A percentile compares a stretch with the other conserved stretches of the same genome.
Conservation (phyloP, 2,797 vertebrate genomes). For the Parotocinclus haroldoi region DNA sequence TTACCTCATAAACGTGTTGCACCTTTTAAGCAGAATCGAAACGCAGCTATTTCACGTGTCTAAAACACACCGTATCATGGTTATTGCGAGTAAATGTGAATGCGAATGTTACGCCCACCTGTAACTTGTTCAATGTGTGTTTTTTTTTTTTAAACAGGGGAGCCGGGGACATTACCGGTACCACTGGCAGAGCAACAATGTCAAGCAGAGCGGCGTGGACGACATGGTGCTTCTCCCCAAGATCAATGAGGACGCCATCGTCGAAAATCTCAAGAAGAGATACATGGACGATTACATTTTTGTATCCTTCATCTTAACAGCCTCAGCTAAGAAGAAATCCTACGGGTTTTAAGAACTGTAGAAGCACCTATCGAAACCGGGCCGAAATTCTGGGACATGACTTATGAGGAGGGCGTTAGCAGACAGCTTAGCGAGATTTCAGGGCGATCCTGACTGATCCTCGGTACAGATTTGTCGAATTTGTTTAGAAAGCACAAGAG, state of each 20-base stretch:
- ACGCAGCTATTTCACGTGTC: too few species aligned
- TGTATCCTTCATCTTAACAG: slow-evolving; percentile 79
- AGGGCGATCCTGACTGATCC: too few species aligned
- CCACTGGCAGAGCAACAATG: slow-evolving; percentile 98
- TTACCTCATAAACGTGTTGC: too few species aligned
- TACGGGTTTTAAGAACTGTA: not conserved
- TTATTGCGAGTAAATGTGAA: not conserved
- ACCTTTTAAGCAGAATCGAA: too few species aligned
- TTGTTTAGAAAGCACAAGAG: slow-evolving; percentile 13
- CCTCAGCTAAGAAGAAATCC: not conserved
- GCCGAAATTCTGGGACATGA: too few species aligned
- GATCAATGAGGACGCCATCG: slow-evolving; percentile 91
- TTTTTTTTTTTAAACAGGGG: slow-evolving; percentile 72
- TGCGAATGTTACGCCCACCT: not conserved
- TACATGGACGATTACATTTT: slow-evolving; percentile 98
- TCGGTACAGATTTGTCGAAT: too few species aligned
- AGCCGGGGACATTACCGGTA: slow-evolving; percentile 95
- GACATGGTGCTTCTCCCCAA: slow-evolving; percentile 97
- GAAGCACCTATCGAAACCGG: too few species aligned
- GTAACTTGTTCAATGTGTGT: slow-evolving; percentile 43
- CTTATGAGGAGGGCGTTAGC: too few species aligned
- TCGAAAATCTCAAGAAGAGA: slow-evolving; percentile 93
- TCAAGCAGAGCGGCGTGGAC: slow-evolving; percentile 95
- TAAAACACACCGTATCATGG: too few species aligned
- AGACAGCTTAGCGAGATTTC: too few species aligned